Evolutionary conservation across 2,797 vertebrate genomes (phyloP).

Genomic region (Avahi laniger): DNA sequence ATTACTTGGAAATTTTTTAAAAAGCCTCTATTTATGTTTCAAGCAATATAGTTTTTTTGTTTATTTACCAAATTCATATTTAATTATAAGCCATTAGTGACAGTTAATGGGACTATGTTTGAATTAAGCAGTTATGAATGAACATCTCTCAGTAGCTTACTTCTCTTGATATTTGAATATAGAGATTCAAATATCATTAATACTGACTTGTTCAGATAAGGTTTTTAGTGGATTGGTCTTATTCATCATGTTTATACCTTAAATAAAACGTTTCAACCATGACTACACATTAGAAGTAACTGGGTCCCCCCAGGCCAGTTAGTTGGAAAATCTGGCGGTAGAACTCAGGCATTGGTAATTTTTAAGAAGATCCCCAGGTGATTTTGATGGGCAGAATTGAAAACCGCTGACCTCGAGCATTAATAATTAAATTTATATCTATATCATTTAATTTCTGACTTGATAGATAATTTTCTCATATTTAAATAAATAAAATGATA

Average conservation of each 20-base stretch:
- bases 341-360: not conserved
- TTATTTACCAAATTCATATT: slow-evolving; percentile 9
- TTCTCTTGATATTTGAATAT: slow-evolving; percentile 31
- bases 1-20: not conserved
- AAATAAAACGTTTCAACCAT: not conserved
- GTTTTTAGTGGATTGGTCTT: not conserved
- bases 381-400: not conserved
- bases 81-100: slow-evolving; percentile 12
- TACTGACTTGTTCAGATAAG: not conserved
- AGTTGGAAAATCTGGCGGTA: not conserved
- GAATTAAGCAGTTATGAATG: slow-evolving; percentile 10
- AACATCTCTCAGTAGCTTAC: not conserved
- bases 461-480: not conserved
- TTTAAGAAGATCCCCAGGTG: not conserved
- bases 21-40: not conserved
- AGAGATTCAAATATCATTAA: not conserved
- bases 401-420: not conserved
- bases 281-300: not conserved
- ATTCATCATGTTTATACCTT: not conserved
- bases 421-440: not conserved
- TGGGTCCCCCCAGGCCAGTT: not conserved
- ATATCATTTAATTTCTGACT: not conserved
- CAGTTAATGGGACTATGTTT: not conserved
- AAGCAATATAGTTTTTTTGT: slow-evolving; percentile 13
- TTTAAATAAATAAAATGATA: slow-evolving; percentile 36